Conservation (phyloP, 2,113 vertebrate species). For the Vidua macroura region DNA sequence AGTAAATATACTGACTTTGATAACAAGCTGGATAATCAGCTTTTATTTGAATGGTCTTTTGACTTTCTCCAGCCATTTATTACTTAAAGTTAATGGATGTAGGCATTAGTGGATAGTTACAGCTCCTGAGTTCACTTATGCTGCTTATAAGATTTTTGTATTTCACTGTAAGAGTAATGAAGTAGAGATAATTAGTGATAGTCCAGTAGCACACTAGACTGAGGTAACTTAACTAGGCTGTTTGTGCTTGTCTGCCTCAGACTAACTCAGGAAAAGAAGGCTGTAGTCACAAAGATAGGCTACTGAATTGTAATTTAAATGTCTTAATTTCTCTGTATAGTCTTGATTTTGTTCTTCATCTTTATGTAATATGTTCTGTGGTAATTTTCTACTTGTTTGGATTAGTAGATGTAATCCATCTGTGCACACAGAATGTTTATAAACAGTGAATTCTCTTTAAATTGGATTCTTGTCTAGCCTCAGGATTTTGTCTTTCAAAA, state of each 20-base stretch:
- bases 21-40: background rate
- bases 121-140: background rate
- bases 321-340: constrained; percentile 18
- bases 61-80: background rate
- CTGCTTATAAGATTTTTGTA: background rate
- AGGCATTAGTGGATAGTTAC: background rate
- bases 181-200: background rate
- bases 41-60: background rate
- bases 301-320: constrained; percentile 29
- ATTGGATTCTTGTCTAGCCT: constrained; percentile 20
- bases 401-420: constrained; percentile 33
- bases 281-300: background rate
- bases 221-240: background rate
- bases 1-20: background rate
- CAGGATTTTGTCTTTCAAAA: constrained; percentile 14
- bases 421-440: background rate
- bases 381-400: constrained; percentile 39
- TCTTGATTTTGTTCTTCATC: constrained; percentile 55
- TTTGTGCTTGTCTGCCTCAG: background rate
- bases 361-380: background rate
- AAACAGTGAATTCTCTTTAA: constrained; percentile 36
- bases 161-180: background rate
- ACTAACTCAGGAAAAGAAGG: background rate
- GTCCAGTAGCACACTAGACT: background rate
- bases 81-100: background rate